These are phyloP conservation scores for Zaprionus obscuricornis DNA, from an alignment of 2,888 invertebrate genomes.

Conservation along the genomic window DNA sequence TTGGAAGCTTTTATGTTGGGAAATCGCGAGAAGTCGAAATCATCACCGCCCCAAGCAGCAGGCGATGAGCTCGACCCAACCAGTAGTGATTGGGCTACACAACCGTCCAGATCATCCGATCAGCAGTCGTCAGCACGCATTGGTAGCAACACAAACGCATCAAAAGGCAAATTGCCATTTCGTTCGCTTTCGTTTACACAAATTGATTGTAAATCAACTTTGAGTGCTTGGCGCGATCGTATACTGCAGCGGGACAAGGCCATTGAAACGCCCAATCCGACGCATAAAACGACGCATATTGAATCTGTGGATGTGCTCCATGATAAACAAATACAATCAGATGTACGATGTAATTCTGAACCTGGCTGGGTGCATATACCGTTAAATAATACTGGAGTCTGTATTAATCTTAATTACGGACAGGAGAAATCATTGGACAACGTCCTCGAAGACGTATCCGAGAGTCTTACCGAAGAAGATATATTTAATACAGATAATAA, in stretches of 20 bases:
- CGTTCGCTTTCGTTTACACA: conserved; percentile 95
- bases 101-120: conserved; percentile 85
- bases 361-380: conserved; percentile 79
- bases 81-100: conserved; percentile 79
- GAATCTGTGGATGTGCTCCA: neutral
- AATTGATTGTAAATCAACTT: conserved; percentile 87
- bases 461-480: conserved; percentile 80
- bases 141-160: conserved; percentile 84
- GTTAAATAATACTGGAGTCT: conserved; percentile 72
- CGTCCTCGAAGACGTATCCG: conserved; percentile 74
- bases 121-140: no score
- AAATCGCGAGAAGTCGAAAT: conserved; percentile 76
- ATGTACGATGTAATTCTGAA: conserved; percentile 48
- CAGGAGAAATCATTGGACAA: conserved; percentile 78
- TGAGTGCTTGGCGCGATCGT: conserved; percentile 81
- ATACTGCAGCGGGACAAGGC: conserved; percentile 79
- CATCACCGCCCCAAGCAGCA: conserved; percentile 57
- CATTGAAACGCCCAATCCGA: conserved; percentile 68
- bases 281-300: conserved; percentile 22
- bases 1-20: conserved; percentile 78
- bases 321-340: conserved; percentile 14
- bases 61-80: conserved; percentile 35
- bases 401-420: conserved; percentile 75
- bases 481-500: conserved; percentile 67
- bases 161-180: conserved; percentile 88